phyloP scores from a whole-genome alignment of 2,888 invertebrate genomes.

The Tiliacea aurago region DNA sequence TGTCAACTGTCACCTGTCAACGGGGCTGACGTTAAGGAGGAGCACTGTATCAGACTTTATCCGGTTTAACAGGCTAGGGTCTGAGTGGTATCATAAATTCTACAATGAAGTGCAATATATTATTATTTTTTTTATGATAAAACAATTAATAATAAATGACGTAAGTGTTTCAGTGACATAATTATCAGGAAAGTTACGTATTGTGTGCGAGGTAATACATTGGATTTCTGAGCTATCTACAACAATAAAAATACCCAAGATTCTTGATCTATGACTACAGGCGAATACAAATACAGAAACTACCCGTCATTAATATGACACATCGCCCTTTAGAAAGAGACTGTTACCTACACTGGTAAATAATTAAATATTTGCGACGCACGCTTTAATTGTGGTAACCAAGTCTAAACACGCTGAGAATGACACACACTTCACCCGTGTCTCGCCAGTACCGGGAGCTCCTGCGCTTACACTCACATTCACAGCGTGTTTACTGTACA shows the following conservation, averaged over 20 bases:
- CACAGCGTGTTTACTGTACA: background rate
- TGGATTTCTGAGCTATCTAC: constrained; percentile 27
- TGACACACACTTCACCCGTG: background rate
- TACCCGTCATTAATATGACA: constrained; percentile 6
- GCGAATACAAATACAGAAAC: background rate
- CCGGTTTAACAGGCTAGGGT: no score
- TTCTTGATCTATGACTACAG: constrained; percentile 9
- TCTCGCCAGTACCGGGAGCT: no score
- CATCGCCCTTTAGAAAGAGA: background rate
- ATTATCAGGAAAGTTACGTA: background rate
- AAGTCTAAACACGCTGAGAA: background rate
- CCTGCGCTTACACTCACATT: background rate
- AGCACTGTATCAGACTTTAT: no score
- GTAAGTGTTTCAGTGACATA: background rate
- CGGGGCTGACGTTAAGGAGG: no score
- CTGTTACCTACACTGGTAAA: background rate
- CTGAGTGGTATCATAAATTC: constrained; percentile 3
- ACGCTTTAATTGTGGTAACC: background rate
- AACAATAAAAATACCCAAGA: constrained; percentile 31
- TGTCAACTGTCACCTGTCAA: no score
- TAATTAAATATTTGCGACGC: background rate
- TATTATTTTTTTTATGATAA: constrained; percentile 8
- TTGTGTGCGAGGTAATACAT: background rate
- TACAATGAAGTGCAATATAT: background rate
- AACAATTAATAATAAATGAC: constrained; percentile 8